phyloP scores from a whole-genome alignment of 2,888 invertebrate species.

The Hyposoter dolosus region DNA sequence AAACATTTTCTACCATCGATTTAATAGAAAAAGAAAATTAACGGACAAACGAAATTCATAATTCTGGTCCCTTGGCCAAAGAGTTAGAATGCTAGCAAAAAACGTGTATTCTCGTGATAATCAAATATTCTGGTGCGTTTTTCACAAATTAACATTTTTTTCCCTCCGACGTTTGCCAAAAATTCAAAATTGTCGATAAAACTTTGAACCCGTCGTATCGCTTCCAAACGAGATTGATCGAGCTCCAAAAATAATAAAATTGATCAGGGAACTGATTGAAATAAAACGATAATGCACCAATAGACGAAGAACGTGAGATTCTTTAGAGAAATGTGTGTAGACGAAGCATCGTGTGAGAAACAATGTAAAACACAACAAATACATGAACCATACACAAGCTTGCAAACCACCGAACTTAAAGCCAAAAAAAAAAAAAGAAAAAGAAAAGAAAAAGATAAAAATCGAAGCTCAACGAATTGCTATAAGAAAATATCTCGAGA shows the following conservation, averaged over 20 bases:
- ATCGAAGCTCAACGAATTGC: slow-evolving; percentile 13
- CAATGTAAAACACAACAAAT: slow-evolving; percentile 60
- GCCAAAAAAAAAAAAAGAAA: not conserved
- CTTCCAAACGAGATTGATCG: slow-evolving; percentile 33
- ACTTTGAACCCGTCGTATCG: not conserved
- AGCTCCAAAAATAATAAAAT: not conserved
- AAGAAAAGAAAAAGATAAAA: not conserved
- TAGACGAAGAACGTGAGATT: slow-evolving; percentile 39
- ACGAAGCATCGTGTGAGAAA: slow-evolving; percentile 63
- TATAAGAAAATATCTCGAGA: slow-evolving; percentile 38
- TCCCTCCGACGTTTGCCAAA: not conserved
- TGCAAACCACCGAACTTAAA: slow-evolving; percentile 25
- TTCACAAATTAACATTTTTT: not conserved
- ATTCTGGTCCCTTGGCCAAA: too few species aligned
- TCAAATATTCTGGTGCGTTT: not conserved
- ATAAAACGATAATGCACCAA: slow-evolving; percentile 43
- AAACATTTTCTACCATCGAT: too few species aligned
- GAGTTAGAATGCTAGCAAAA: not conserved
- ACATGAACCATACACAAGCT: slow-evolving; percentile 51
- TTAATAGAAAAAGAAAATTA: too few species aligned
- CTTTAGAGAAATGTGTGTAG: slow-evolving; percentile 52
- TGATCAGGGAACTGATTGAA: not conserved
- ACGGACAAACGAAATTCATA: too few species aligned
- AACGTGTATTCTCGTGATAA: not conserved
- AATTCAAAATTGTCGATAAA: not conserved